These are phyloP conservation scores for Cordilura impudica DNA, from an alignment of 2,888 invertebrate species.

Conservation along the genomic window DNA sequence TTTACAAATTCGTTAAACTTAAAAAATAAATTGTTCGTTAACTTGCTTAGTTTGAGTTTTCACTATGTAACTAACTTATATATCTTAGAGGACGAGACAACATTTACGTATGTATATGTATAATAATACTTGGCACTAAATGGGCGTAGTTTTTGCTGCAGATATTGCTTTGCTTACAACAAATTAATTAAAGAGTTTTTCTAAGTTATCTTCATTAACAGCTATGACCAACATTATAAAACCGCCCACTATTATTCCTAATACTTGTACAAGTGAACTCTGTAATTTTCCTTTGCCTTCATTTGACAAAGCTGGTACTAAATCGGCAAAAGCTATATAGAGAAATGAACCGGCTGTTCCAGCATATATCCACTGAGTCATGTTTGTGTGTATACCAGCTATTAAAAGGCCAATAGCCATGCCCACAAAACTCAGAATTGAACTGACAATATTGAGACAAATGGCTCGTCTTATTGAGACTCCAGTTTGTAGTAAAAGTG, in stretches of 20 bases:
- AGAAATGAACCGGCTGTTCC: conserved; percentile 89
- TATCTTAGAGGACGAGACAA: conserved; percentile 35
- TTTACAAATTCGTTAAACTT: conserved; percentile 54
- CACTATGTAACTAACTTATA: conserved; percentile 20
- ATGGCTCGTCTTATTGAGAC: conserved; percentile 85
- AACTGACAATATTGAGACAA: conserved; percentile 86
- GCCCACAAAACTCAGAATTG: conserved; percentile 85
- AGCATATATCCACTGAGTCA: conserved; percentile 88
- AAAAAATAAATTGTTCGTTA: conserved; percentile 31
- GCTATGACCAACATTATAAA: conserved; percentile 87
- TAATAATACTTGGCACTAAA: conserved; percentile 52
- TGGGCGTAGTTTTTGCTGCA: conserved; percentile 9
- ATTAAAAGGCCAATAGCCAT: conserved; percentile 84
- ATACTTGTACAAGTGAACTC: conserved; percentile 81
- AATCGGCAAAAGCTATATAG: conserved; percentile 88
- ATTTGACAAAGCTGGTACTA: conserved; percentile 83
- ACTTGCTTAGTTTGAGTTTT: not conserved
- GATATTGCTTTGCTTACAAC: not conserved
- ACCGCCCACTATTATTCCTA: conserved; percentile 84
- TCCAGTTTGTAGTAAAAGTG: conserved; percentile 86
- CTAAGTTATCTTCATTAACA: conserved; percentile 81
- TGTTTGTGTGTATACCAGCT: conserved; percentile 84
- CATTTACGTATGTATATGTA: conserved; percentile 31
- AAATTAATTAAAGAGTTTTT: conserved; percentile 69
- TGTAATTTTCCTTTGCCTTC: conserved; percentile 79